These are phyloP conservation scores for Procapra przewalskii DNA, from an alignment of 2,113 vertebrate species.

Conservation along the genomic window DNA sequence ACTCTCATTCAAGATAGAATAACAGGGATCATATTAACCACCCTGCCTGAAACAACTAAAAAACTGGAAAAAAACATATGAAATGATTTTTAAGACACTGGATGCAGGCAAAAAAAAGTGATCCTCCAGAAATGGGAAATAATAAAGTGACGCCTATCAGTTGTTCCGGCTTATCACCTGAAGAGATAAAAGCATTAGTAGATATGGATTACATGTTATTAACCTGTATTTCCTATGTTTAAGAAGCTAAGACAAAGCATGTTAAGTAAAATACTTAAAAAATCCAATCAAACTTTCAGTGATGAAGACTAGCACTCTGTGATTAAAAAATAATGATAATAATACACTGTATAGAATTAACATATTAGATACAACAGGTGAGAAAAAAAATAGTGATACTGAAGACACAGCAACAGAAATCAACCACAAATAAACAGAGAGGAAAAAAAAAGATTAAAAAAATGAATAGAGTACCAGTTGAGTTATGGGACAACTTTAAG, in stretches of 20 bases:
- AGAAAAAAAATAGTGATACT: not conserved
- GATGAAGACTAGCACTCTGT: not conserved
- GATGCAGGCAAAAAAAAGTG: not conserved
- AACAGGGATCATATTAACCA: not conserved
- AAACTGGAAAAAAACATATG: not conserved
- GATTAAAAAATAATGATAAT: not conserved
- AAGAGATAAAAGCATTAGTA: not conserved
- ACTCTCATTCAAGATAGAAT: not conserved
- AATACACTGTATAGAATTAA: not conserved
- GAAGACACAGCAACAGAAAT: not conserved
- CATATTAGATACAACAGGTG: not conserved
- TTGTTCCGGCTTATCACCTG: not conserved
- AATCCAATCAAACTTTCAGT: not conserved
- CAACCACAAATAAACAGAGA: not conserved
- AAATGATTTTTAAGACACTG: not conserved
- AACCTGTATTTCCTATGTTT: not conserved
- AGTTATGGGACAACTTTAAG: not conserved
- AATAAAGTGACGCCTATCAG: not conserved
- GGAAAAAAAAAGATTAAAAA: not conserved
- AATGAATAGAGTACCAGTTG: not conserved
- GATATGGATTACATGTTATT: not conserved
- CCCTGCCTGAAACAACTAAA: not conserved
- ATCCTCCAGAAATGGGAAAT: not conserved
- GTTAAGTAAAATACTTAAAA: not conserved
- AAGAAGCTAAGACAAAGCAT: not conserved